These are phyloP conservation scores for Corvus cornix DNA, from an alignment of 2,113 vertebrate genomes.

Conservation along the genomic window DNA sequence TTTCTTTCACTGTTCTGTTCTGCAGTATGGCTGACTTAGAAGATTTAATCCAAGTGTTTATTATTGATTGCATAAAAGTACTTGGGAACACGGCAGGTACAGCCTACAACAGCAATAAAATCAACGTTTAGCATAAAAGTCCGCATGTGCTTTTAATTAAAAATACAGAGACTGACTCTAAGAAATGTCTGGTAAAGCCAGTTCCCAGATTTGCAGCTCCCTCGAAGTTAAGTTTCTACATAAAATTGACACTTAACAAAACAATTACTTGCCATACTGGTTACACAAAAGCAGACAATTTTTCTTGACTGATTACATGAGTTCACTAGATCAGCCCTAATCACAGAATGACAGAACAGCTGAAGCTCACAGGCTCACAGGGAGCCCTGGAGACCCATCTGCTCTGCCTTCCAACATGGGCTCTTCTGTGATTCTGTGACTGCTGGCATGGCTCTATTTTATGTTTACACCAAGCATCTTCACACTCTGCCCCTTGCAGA, in stretches of 20 bases:
- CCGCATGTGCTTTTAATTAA: neutral
- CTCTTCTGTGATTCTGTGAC: neutral
- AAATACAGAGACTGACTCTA: neutral
- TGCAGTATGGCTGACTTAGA: constrained; percentile 83
- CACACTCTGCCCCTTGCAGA: neutral
- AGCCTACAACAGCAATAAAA: constrained; percentile 73
- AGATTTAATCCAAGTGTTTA: constrained; percentile 69
- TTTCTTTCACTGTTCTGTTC: constrained; percentile 80
- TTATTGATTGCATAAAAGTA: neutral
- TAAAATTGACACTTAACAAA: neutral
- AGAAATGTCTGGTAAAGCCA: neutral
- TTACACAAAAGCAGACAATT: neutral
- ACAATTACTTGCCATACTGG: neutral
- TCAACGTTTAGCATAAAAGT: neutral
- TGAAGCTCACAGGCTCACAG: accelerated
- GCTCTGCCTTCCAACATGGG: neutral
- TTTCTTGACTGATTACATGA: neutral
- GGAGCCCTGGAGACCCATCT: neutral
- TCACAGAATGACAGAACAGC: neutral
- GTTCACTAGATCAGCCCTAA: neutral
- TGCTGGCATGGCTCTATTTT: neutral
- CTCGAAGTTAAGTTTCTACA: neutral
- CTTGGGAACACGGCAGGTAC: constrained; percentile 61
- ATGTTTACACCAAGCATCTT: neutral
- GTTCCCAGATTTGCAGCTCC: neutral